Evolutionary conservation across 1,140 invertebrate species (phyloP).

Genomic region (Drosophila equinoxialis): DNA sequence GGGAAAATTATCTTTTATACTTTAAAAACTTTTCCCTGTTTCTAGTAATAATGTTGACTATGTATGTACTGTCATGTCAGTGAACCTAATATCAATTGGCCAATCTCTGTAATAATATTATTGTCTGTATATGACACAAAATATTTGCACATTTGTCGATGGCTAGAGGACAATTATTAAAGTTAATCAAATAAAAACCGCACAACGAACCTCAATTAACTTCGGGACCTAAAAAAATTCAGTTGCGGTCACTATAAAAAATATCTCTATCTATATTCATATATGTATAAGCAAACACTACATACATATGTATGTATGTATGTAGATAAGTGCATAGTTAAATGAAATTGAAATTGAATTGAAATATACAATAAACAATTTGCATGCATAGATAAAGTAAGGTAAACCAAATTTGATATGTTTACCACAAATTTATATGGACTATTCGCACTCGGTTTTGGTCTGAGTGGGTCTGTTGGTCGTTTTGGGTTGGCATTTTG

Average conservation of each 20-base stretch:
- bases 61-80: not conserved
- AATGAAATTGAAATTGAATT: slow-evolving; percentile 32
- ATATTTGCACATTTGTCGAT: slow-evolving; percentile 57
- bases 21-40: no score
- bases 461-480: not conserved
- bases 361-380: slow-evolving; percentile 50
- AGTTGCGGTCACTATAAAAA: slow-evolving; percentile 61
- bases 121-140: slow-evolving; percentile 30
- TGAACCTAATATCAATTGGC: not conserved
- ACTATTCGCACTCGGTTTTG: slow-evolving; percentile 42
- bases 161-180: slow-evolving; percentile 64
- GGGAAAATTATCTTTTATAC: no score
- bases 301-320: no score
- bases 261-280: not conserved
- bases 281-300: slow-evolving; percentile 30
- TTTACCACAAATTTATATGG: slow-evolving; percentile 70
- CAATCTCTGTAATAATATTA: not conserved
- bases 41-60: not conserved
- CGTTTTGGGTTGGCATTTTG: slow-evolving; percentile 36
- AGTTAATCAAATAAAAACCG: slow-evolving; percentile 77
- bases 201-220: slow-evolving; percentile 71
- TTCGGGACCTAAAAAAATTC: slow-evolving; percentile 67
- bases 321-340: not conserved
- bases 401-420: slow-evolving; percentile 58
- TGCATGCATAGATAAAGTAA: slow-evolving; percentile 18